A percentile compares a stretch with the other conserved stretches of the same genome.
These are phyloP conservation scores for Drosophila takahashii DNA, from an alignment of 1,140 invertebrate species.

Conservation along the genomic window DNA sequence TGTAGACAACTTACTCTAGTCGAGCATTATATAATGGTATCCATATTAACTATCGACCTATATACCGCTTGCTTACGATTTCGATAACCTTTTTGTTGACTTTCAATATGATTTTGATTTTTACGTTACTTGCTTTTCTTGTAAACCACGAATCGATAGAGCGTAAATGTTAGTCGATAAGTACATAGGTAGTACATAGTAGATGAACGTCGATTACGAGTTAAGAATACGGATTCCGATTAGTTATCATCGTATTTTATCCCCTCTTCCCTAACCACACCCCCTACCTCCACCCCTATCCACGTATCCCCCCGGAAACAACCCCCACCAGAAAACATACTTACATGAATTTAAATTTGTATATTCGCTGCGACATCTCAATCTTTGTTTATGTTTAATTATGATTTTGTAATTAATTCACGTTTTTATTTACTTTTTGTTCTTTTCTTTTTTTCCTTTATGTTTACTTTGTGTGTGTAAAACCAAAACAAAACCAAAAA, in stretches of 20 bases:
- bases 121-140: slow-evolving; percentile 9
- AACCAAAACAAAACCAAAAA: slow-evolving; percentile 54
- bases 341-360: slow-evolving; percentile 22
- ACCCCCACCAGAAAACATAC: slow-evolving; percentile 12
- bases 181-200: slow-evolving; percentile 55
- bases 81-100: slow-evolving; percentile 21
- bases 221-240: slow-evolving; percentile 27
- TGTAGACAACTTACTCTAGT: slow-evolving; percentile 39
- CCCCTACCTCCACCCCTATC: neutral
- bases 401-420: slow-evolving; percentile 73
- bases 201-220: slow-evolving; percentile 46
- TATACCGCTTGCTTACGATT: slow-evolving; percentile 45
- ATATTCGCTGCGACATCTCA: slow-evolving; percentile 16
- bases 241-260: slow-evolving; percentile 35
- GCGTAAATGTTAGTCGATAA: slow-evolving; percentile 55
- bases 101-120: slow-evolving; percentile 8
- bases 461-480: slow-evolving; percentile 69
- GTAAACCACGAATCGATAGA: slow-evolving; percentile 36
- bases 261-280: neutral
- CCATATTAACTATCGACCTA: slow-evolving; percentile 43
- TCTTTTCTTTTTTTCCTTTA: slow-evolving; percentile 76
- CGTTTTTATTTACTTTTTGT: slow-evolving; percentile 73
- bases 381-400: slow-evolving; percentile 48
- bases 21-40: slow-evolving; percentile 31
- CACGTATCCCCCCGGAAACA: neutral